A percentile compares a stretch with the other conserved stretches of the same genome.
Evolutionary conservation across 2,888 invertebrate species (phyloP).

Genomic region (Herminia tarsipennalis): DNA sequence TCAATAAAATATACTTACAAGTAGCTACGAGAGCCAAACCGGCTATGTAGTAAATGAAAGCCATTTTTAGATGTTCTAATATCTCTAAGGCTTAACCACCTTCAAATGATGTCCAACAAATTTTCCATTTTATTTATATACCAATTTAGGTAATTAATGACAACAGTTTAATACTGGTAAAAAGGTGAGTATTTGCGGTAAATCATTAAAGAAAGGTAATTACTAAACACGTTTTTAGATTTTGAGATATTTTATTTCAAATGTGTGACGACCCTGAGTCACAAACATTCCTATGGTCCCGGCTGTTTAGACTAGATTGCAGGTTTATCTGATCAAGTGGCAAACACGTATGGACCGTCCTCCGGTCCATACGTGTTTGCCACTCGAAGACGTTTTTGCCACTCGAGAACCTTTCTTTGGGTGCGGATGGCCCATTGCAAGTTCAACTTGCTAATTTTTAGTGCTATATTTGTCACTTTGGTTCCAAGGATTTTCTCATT

Average conservation of each 20-base stretch:
- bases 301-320: too few relatives aligned
- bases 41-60: slow-evolving; percentile 35
- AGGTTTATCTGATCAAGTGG: too few relatives aligned
- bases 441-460: too few relatives aligned
- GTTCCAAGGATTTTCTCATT: too few relatives aligned
- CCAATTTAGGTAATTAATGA: slow-evolving; percentile 15
- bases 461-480: too few relatives aligned
- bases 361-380: too few relatives aligned
- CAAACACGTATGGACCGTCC: too few relatives aligned
- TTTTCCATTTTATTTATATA: slow-evolving; percentile 42
- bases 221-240: slow-evolving; percentile 25
- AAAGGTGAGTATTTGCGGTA: slow-evolving; percentile 32
- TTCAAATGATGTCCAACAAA: slow-evolving; percentile 27
- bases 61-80: slow-evolving; percentile 39
- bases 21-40: slow-evolving; percentile 37
- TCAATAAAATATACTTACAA: slow-evolving; percentile 42
- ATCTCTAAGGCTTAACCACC: slow-evolving; percentile 8
- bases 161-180: neutral
- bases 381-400: too few relatives aligned
- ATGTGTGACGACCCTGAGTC: slow-evolving; percentile 16
- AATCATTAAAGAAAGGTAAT: slow-evolving; percentile 21
- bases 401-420: too few relatives aligned
- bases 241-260: slow-evolving; percentile 30
- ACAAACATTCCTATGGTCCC: too few relatives aligned
- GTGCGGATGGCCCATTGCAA: too few relatives aligned